phyloP scores from a whole-genome alignment of 2,113 vertebrate species.

The Pseudois nayaur region DNA sequence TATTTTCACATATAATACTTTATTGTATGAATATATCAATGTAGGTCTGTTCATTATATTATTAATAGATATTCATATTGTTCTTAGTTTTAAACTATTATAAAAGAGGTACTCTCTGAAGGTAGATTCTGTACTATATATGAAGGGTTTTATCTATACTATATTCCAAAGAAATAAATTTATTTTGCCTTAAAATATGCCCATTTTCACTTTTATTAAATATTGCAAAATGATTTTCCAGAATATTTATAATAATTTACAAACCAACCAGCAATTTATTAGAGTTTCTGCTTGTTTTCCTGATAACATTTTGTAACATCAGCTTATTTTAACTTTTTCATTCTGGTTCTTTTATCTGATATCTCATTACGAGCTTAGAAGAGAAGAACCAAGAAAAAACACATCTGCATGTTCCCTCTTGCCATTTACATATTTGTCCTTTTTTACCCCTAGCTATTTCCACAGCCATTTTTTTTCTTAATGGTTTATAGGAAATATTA shows the following conservation, averaged over 20 bases:
- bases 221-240: not conserved
- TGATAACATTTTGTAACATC: not conserved
- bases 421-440: not conserved
- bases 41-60: not conserved
- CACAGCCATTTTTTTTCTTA: not conserved
- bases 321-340: not conserved
- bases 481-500: not conserved
- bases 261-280: not conserved
- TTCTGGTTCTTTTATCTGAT: not conserved
- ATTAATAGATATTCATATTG: not conserved
- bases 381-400: not conserved
- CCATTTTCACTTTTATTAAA: not conserved
- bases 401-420: not conserved
- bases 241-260: not conserved
- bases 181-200: not conserved
- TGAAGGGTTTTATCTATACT: not conserved
- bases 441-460: not conserved
- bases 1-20: not conserved
- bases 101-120: not conserved
- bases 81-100: not conserved
- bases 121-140: not conserved
- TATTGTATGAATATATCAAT: not conserved
- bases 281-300: not conserved
- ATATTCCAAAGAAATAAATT: not conserved
- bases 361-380: not conserved